Evolutionary conservation across 2,797 vertebrate species (phyloP), one percentile per base, ranked within the genome.

Genomic region (Xenops minutus): DNA sequence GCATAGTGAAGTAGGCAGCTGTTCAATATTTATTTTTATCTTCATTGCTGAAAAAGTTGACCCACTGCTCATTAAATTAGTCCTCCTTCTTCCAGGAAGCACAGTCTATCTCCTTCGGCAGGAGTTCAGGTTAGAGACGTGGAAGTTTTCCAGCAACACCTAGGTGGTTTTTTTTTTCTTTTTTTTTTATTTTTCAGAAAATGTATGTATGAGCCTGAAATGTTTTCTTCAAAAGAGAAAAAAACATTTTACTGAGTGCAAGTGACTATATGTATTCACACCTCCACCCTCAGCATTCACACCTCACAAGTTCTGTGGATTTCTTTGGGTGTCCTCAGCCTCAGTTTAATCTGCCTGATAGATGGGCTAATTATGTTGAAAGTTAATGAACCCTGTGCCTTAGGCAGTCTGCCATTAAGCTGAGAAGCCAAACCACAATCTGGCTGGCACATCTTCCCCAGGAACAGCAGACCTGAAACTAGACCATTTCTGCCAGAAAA

Each of bases 21-120:
- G 93, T 78, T 96, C 84, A 74, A 18, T 95, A 95, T 93, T 96
- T 95, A 95, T 97, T 94, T 94, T 95, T 93, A 59, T 85, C 89
- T 93, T 88, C 48, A 12, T 34, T 89, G 72, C 63, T 93, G 73
- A 93, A 92, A 77, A 85, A 88, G 69, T 93, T 88, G 77, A 81
- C n/a, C 41, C 55, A 22, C 66, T 88, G 88, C 67, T 95, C 85
- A 56, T 95, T 94, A 84, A 93, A 92, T 95, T 90, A 68, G 74
- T 88, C 39, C 71, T 90, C 58, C 8, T 83, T 91, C 58, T 93
- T 94, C 69, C 89, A 91, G 68, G 88, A 88, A 90, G 39, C 32
- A 48, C 22, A 71, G 39, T 41, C 54, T 52, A 14, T 76, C 69
- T 94, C 51, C 69, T 90, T 91, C 23, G 0, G 29, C 66, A 85